Evolutionary conservation across 1,140 invertebrate genomes (phyloP).

Genomic region (Cherax quadricarinatus): DNA sequence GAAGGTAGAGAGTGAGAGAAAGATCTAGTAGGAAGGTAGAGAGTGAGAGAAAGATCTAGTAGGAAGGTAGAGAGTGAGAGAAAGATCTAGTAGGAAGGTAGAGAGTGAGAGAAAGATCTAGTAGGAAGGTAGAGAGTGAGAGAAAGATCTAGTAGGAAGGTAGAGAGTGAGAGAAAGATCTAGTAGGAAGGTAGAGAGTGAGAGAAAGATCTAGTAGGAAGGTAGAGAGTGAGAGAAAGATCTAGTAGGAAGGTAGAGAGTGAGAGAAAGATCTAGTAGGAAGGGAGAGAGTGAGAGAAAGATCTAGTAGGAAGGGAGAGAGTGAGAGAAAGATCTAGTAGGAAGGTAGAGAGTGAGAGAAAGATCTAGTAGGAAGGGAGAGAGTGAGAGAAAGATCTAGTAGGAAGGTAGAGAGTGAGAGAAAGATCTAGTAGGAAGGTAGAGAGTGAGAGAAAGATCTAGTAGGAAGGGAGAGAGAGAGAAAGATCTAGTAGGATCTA

Average conservation of each 20-base stretch:
- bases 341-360: conserved; percentile 15
- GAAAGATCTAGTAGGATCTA: too few relatives aligned
- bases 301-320: background rate
- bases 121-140: too few relatives aligned
- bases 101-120: too few relatives aligned
- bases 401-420: background rate
- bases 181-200: too few relatives aligned
- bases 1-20: background rate
- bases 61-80: too few relatives aligned
- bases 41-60: background rate
- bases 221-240: background rate
- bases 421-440: background rate
- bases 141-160: too few relatives aligned
- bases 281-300: background rate
- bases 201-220: too few relatives aligned
- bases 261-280: background rate
- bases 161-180: too few relatives aligned
- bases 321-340: background rate
- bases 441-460: conserved; percentile 14
- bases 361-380: conserved; percentile 1
- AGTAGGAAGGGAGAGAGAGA: too few relatives aligned
- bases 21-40: background rate
- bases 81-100: too few relatives aligned
- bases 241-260: background rate
- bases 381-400: conserved; percentile 1